Conservation (phyloP, 2,797 vertebrate genomes). For the Sphenopsis melanotis region DNA sequence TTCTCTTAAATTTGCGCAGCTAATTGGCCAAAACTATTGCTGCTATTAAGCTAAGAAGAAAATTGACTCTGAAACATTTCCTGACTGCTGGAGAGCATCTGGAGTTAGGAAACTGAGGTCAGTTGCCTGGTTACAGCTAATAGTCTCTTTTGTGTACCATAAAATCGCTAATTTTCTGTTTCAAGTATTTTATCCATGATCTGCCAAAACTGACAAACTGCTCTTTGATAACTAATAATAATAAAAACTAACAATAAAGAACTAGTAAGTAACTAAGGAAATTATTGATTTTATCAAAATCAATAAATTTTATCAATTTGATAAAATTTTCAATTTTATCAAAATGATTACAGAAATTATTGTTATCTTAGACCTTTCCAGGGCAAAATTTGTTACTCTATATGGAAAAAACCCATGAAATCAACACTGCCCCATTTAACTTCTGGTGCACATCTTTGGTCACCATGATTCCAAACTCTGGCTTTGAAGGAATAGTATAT, state of each 20-base stretch:
- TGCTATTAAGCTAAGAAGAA: neutral
- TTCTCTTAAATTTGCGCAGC: neutral
- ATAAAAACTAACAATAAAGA: neutral
- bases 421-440: neutral
- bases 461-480: neutral
- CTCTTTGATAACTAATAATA: neutral
- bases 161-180: neutral
- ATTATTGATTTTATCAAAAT: too few relatives aligned
- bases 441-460: neutral
- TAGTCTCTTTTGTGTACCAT: neutral
- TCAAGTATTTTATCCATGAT: neutral
- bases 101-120: neutral
- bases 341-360: neutral
- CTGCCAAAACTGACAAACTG: neutral
- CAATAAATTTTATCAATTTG: too few relatives aligned
- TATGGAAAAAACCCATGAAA: fast-evolving
- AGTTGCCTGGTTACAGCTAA: neutral
- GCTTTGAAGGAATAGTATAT: neutral
- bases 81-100: neutral
- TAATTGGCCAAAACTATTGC: neutral
- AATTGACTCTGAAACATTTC: neutral
- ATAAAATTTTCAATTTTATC: too few relatives aligned
- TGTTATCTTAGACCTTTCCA: neutral
- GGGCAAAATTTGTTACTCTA: neutral
- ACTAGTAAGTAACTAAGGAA: neutral